Base-by-base conservation (phyloP, 35 echinoderm and acorn worm species). In the Nesometra sesokonis region DNA sequence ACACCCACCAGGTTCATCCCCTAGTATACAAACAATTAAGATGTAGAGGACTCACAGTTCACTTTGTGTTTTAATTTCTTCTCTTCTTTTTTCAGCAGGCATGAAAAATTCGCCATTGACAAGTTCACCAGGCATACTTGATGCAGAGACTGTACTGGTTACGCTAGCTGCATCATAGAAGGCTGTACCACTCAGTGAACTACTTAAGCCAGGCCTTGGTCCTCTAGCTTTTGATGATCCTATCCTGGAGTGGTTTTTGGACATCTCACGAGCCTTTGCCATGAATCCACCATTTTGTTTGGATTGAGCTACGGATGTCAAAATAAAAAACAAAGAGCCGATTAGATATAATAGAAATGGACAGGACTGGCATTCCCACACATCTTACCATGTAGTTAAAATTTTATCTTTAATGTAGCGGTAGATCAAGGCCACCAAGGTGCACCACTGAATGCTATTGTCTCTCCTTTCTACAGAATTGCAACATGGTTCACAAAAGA, bases 11-110 rank as follows among this genome's bases (percentile, higher is more conserved):
- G n/a, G n/a, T n/a, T n/a, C n/a, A n/a, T n/a, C n/a, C n/a, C n/a
- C n/a, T n/a, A n/a, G n/a, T n/a, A n/a, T n/a, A n/a, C n/a, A n/a
- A n/a, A n/a, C n/a, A n/a, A n/a, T n/a, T n/a, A n/a, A n/a, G n/a
- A n/a, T n/a, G n/a, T n/a, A n/a, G n/a, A n/a, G n/a, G n/a, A 89
- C 96, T 99, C 84, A 99, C 96, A 90, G 78, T 88, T 99, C 96
- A 43, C 90, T 94, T 21, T 93, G 91, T 80, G 95, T 87, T 35
- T 82, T 84, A 23, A 94, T 27, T 0, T 88, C 23, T 11, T 19
- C 21, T 67, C 52, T 67, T 27, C 52, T 32, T 77, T 30, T 40
- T 29, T 77, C 33, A 37, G 29, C 29, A 33, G 34, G 77, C 35
- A 36, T 33, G 30, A 33, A 80, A 32, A 31, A 35, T 31, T 36